These are phyloP conservation scores for Amaurobius ferox DNA, from an alignment of 2,888 invertebrate genomes.

Conservation along the genomic window DNA sequence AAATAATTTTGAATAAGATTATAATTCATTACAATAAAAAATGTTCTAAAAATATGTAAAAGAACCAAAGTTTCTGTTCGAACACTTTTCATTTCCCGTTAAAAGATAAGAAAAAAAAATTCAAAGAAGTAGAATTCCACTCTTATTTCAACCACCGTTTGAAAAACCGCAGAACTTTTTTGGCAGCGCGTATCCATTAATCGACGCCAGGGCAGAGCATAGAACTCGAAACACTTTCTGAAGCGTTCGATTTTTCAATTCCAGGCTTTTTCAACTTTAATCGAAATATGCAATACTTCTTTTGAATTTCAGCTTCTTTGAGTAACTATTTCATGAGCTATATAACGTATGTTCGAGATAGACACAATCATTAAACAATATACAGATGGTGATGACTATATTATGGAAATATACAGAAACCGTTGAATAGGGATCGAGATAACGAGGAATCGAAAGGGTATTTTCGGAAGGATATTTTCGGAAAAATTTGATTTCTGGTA, in stretches of 20 bases:
- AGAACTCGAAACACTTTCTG: slow-evolving; percentile 7
- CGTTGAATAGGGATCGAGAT: too few relatives aligned
- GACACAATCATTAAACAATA: too few relatives aligned
- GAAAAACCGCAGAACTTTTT: slow-evolving; percentile 13
- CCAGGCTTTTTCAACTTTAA: background rate
- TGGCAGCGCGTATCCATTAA: slow-evolving; percentile 8
- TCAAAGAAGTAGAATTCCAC: background rate
- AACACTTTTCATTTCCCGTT: background rate
- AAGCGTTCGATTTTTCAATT: background rate
- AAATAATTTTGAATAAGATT: too few relatives aligned
- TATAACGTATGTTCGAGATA: too few relatives aligned
- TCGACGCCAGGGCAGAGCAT: background rate
- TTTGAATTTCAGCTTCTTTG: background rate
- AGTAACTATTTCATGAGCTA: background rate
- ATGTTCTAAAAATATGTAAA: too few relatives aligned
- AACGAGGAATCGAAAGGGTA: too few relatives aligned
- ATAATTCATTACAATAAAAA: too few relatives aligned
- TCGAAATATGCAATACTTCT: slow-evolving; percentile 14
- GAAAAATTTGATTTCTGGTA: too few relatives aligned
- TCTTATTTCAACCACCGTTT: background rate
- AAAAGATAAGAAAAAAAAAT: background rate
- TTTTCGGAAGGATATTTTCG: too few relatives aligned
- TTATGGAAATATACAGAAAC: too few relatives aligned
- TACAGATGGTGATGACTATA: too few relatives aligned
- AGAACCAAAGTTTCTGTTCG: too few relatives aligned